Evolutionary conservation across 2,113 vertebrate species (phyloP).

Genomic region (Varanus salvator): DNA sequence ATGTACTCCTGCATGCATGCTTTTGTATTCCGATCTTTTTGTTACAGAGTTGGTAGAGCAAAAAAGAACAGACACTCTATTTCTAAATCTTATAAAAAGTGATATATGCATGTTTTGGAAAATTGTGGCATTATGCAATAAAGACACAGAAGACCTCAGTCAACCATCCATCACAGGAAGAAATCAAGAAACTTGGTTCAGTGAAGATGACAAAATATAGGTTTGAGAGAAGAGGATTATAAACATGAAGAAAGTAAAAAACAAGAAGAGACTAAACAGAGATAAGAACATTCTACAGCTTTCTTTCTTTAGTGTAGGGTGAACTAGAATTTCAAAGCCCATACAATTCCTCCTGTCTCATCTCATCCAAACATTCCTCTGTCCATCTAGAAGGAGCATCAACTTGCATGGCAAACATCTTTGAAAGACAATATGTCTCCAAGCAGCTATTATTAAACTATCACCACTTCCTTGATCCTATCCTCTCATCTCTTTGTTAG

Average conservation of each 20-base stretch:
- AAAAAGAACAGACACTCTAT: not conserved
- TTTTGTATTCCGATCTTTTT: conserved; percentile 4
- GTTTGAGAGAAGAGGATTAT: conserved; percentile 23
- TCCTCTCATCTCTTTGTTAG: conserved; percentile 40
- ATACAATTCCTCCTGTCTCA: not conserved
- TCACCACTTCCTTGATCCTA: conserved; percentile 25
- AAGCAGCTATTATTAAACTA: conserved; percentile 44
- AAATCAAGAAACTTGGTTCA: not conserved
- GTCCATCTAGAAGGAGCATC: conserved; percentile 4
- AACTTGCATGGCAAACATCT: not conserved
- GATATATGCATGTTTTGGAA: not conserved
- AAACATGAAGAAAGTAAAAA: conserved; percentile 9
- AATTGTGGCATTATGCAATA: not conserved
- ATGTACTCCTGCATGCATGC: not conserved
- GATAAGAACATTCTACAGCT: not conserved
- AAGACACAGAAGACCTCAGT: not conserved
- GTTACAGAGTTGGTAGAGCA: not conserved
- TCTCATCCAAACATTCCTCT: conserved; percentile 6
- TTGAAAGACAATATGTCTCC: conserved; percentile 31
- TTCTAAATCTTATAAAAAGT: not conserved
- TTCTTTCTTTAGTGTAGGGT: not conserved
- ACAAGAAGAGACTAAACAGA: conserved; percentile 10
- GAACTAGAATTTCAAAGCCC: not conserved
- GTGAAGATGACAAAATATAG: conserved; percentile 1
- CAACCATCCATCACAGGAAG: conserved; percentile 18